A percentile compares a stretch with the other conserved stretches of the same genome.
phyloP scores from a whole-genome alignment of 2,113 vertebrate species.

The Odocoileus virginianus region DNA sequence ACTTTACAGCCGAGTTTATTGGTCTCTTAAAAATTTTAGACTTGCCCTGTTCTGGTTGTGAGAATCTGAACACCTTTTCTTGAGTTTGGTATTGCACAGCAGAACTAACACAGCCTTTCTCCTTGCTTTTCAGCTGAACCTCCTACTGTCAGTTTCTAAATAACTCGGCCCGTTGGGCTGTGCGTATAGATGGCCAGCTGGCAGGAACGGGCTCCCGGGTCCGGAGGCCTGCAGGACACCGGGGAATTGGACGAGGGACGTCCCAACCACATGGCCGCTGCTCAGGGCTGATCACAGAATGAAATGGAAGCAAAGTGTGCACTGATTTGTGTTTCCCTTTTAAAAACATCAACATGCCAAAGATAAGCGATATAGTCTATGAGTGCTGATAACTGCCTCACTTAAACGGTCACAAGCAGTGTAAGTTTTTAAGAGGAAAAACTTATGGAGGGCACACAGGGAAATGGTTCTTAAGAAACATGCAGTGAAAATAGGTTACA shows the following conservation, averaged over 20 bases:
- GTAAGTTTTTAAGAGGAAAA: not conserved
- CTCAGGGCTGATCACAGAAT: not conserved
- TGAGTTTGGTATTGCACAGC: not conserved
- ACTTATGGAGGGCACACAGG: not conserved
- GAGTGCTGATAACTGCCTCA: not conserved
- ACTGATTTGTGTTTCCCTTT: constrained; percentile 40
- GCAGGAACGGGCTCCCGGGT: not conserved
- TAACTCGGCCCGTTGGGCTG: constrained; percentile 67
- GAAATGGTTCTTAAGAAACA: not conserved
- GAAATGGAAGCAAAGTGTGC: not conserved
- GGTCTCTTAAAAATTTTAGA: not conserved
- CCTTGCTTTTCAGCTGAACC: constrained; percentile 88
- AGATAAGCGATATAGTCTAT: constrained; percentile 17
- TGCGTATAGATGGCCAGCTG: not conserved
- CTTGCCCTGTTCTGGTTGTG: not conserved
- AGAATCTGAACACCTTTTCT: not conserved
- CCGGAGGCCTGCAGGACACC: not conserved
- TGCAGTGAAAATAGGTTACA: constrained; percentile 42
- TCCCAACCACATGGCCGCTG: not conserved
- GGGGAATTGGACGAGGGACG: not conserved
- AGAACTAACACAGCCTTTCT: constrained; percentile 12
- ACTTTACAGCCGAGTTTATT: not conserved
- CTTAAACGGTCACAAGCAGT: not conserved
- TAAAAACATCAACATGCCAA: constrained; percentile 57
- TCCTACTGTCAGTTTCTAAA: constrained; percentile 90